Conservation (phyloP, 2,888 invertebrate species). For the Busseola fusca region DNA sequence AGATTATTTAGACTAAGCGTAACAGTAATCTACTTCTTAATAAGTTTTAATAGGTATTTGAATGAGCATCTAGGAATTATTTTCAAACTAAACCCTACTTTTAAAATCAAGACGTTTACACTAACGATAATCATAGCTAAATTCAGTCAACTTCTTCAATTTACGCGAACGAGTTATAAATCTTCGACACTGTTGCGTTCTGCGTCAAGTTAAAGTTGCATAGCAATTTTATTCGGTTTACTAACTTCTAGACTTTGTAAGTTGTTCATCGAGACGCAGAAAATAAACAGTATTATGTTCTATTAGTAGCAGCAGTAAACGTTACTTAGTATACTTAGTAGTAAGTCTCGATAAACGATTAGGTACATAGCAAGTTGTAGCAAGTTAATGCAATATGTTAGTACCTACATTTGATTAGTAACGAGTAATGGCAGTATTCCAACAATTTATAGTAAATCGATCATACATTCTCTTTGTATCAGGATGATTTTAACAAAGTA, state of each 20-base stretch:
- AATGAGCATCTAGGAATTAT: neutral
- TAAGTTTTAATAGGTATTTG: too few relatives aligned
- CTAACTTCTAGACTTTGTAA: constrained; percentile 39
- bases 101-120: neutral
- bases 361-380: constrained; percentile 5
- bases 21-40: too few relatives aligned
- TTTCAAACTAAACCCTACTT: neutral
- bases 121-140: constrained; percentile 15
- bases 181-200: constrained; percentile 22
- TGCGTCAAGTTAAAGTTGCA: constrained; percentile 17
- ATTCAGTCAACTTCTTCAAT: constrained; percentile 7
- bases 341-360: neutral
- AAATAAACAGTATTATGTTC: constrained; percentile 19
- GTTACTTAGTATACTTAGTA: constrained; percentile 12
- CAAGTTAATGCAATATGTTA: neutral
- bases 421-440: neutral
- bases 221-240: constrained; percentile 15
- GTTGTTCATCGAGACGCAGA: constrained; percentile 9
- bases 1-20: too few relatives aligned
- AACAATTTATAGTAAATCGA: neutral
- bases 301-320: constrained; percentile 7
- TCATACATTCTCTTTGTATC: neutral
- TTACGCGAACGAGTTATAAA: constrained; percentile 20
- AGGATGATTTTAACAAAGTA: neutral
- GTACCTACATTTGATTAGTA: neutral